Evolutionary conservation across 2,113 vertebrate species (phyloP), one percentile per base, ranked within the genome.

Genomic region (Chloropsis cyanopogon): DNA sequence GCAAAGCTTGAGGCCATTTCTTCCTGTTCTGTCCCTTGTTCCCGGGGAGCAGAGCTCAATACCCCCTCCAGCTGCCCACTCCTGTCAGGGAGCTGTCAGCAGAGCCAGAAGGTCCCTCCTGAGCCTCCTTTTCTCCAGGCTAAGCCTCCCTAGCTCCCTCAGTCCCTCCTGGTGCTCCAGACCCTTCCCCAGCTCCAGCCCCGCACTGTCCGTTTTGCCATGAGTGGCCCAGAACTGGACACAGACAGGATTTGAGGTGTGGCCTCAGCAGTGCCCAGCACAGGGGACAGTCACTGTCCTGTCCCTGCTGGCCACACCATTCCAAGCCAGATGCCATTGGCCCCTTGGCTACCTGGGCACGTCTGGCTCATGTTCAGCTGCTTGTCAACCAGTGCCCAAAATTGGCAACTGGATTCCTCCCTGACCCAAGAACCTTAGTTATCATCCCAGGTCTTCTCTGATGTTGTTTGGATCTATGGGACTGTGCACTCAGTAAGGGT

Each of bases 1-100:
- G 35, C 5, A 4, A 35, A n/a, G 2, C 35, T 14, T 49, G 35
- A 41, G 29, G 29, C 24, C 0, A 0, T 59, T 69, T 12, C 53
- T 4, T 21, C 14, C 4, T 0, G 0, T 22, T 18, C 78, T 59
- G 44, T 50, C 29, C 35, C 24, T 47, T 66, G 53, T 59, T 82
- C 11, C 64, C 53, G 41, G 18, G 13, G 11, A 57, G 42, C 53
- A 69, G 14, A 69, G 29, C n/a, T 53, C 0, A 0, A 26, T 35
- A 37, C 37, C 7, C 4, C 22, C n/a, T 15, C 13, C 1, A 3
- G n/a, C 42, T 68, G n/a, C 8, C 52, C 42, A n/a, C 42, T 68
- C 64, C 78, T 81, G 22, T 26, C 78, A 49, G n/a, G 44, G 41
- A 49, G 64, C n/a, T 69, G 42, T 69, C 37, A 37, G 35, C 10